Base-by-base conservation (phyloP, 1,140 invertebrate species). In the Drosophila tsacasi region DNA sequence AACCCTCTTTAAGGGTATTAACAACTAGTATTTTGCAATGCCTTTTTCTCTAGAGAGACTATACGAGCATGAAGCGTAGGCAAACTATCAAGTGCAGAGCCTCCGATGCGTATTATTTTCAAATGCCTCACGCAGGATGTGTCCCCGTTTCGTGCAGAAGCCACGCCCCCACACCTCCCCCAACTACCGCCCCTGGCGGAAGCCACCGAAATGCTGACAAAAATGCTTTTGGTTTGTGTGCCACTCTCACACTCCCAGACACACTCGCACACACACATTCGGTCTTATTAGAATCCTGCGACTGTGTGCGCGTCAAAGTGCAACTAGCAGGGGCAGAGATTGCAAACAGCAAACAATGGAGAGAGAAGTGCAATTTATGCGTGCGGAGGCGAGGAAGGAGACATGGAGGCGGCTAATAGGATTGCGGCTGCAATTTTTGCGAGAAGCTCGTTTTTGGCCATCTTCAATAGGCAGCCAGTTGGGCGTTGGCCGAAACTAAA, bases 391-490 rank as follows among this genome's bases (percentile, higher is more conserved):
- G 23, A 5, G 8, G 17, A 10, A 15, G 8, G 12, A 37, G 39
- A 15, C 7, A n/a, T 3, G 42, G 52, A 39, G 13, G 15, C 27
- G 47, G 54, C 63, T 81, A 81, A 81, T 81, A 76, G 79, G 79
- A 81, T 81, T 81, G 79, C n/a, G 79, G 79, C 49, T 54, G 65
- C 71, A 57, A 76, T 76, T 71, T 81, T 76, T 61, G 61, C 37
- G 27, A 46, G 52, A 13, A 21, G 19, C 19, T 19, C 32, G 35
- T 37, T 47, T 58, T 37, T 25, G 35, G 37, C 17, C 35, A 21
- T 44, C 67, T 54, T 21, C 13, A 44, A 21, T 63, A 12, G 27
- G 8, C 21, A 58, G 55, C 17, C 55, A 25, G 35, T 8, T 17
- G 15, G 15, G 5, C 9, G 15, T n/a, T 25, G 54, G 32, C 35